Conservation (phyloP, 64 coral and sea anemone species). For the Actinia tenebrosa region DNA sequence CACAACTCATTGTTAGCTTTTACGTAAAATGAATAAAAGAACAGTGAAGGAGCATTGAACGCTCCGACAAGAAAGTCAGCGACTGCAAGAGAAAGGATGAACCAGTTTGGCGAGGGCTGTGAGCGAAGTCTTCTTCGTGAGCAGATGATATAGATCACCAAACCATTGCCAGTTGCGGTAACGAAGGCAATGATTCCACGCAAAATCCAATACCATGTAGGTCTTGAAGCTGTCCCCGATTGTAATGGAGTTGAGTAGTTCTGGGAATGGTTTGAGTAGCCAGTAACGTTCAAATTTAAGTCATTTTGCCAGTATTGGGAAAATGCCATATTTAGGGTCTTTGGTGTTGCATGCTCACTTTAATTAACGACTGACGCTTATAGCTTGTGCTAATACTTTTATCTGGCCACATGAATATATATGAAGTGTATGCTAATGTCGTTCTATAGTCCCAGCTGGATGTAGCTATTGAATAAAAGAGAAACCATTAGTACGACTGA, state of each 20-base stretch:
- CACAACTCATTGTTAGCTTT: neutral
- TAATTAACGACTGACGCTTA: too few species aligned
- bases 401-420: too few species aligned
- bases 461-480: too few species aligned
- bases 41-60: neutral
- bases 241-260: neutral
- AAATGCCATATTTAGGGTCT: neutral
- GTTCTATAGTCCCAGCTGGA: too few species aligned
- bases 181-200: constrained; percentile 31
- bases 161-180: constrained; percentile 31
- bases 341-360: too few species aligned
- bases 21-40: neutral
- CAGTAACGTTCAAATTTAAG: neutral
- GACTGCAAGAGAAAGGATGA: constrained; percentile 41
- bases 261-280: neutral
- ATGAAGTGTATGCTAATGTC: too few species aligned
- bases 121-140: constrained; percentile 21
- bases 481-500: too few species aligned
- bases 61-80: constrained; percentile 47
- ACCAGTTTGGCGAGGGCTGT: constrained; percentile 31
- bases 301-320: neutral
- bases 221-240: neutral
- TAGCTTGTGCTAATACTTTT: too few species aligned
- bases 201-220: constrained; percentile 40
- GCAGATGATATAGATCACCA: constrained; percentile 46